Conservation (phyloP, 2,113 vertebrate genomes). For the Larimichthys crocea region DNA sequence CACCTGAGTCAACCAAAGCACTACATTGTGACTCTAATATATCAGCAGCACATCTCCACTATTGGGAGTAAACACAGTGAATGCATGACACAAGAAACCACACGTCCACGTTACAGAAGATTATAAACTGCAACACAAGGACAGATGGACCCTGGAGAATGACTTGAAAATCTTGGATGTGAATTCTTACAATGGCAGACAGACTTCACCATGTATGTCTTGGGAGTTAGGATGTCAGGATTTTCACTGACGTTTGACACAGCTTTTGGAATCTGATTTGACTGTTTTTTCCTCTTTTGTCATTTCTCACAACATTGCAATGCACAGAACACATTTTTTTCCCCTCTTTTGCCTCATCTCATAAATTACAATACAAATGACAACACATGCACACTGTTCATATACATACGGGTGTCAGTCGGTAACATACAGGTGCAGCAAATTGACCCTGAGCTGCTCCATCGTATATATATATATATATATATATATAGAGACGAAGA, state of each 20-base stretch:
- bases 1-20: conserved; percentile 18
- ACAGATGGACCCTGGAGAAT: conserved; percentile 47
- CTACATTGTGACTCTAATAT: conserved; percentile 26
- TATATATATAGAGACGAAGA: too few relatives aligned
- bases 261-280: conserved; percentile 36
- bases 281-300: neutral
- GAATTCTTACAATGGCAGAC: conserved; percentile 39
- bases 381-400: too few relatives aligned
- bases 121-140: conserved; percentile 40
- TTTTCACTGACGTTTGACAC: conserved; percentile 32
- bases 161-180: conserved; percentile 43
- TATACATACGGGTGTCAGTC: too few relatives aligned
- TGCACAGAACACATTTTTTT: neutral
- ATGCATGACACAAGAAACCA: conserved; percentile 33
- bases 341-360: neutral
- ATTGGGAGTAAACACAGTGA: conserved; percentile 34
- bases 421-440: too few relatives aligned
- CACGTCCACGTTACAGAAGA: conserved; percentile 29
- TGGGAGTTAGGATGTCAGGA: conserved; percentile 26
- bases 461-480: too few relatives aligned
- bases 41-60: neutral
- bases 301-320: neutral
- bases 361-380: too few relatives aligned
- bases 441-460: too few relatives aligned
- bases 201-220: conserved; percentile 9